Conservation (phyloP, 2,888 invertebrate species). For the Rhaphigaster nebulosa region DNA sequence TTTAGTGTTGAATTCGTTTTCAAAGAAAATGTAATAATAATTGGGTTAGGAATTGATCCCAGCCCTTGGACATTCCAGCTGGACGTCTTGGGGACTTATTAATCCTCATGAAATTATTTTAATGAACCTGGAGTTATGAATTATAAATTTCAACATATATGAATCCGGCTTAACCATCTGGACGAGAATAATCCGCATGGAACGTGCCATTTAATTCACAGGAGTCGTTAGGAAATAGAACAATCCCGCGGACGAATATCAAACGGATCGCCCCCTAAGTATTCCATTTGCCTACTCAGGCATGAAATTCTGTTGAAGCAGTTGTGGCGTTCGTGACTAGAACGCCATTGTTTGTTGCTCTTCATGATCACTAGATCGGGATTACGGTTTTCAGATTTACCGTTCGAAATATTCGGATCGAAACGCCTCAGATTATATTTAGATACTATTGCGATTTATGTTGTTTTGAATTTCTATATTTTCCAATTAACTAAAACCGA, state of each 20-base stretch:
- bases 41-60: too few species aligned
- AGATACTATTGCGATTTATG: background rate
- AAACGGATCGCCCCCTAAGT: conserved; percentile 14
- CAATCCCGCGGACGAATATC: background rate
- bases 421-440: conserved; percentile 27
- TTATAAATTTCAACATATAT: background rate
- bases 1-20: too few species aligned
- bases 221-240: background rate
- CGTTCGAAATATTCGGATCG: conserved; percentile 11
- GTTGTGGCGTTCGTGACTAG: conserved; percentile 29
- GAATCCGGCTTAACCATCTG: background rate
- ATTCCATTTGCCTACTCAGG: conserved; percentile 39
- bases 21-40: too few species aligned
- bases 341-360: conserved; percentile 24
- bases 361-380: conserved; percentile 31
- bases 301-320: conserved; percentile 30
- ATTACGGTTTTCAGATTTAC: conserved; percentile 35
- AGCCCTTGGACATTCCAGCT: too few species aligned
- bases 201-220: background rate
- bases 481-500: background rate
- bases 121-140: too few species aligned
- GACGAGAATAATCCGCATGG: background rate
- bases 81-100: too few species aligned
- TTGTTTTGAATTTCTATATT: background rate
- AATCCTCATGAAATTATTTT: too few species aligned